These are phyloP conservation scores for Gymnoscelis rufifasciata DNA, from an alignment of 2,888 invertebrate species.

Conservation along the genomic window DNA sequence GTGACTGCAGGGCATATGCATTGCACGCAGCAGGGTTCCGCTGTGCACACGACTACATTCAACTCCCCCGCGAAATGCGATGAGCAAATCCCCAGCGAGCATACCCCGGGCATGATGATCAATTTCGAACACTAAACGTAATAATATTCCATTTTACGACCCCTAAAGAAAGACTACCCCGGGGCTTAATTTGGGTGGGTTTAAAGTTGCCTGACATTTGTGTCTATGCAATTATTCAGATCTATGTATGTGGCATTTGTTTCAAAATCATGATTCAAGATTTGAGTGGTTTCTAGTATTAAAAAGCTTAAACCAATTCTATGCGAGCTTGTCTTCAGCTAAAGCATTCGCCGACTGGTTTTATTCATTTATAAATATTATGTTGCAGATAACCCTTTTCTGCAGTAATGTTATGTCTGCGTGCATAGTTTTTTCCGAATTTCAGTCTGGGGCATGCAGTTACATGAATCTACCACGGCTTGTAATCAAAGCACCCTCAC, in stretches of 20 bases:
- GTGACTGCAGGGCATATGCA: slow-evolving; percentile 41
- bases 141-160: slow-evolving; percentile 60
- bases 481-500: slow-evolving; percentile 44
- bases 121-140: slow-evolving; percentile 62
- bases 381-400: slow-evolving; percentile 7
- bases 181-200: slow-evolving; percentile 40
- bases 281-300: too few species aligned
- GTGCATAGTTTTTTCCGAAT: slow-evolving; percentile 30
- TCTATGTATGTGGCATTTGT: too few species aligned
- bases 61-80: slow-evolving; percentile 45
- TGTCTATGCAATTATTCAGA: slow-evolving; percentile 3
- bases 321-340: too few species aligned
- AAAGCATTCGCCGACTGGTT: too few species aligned
- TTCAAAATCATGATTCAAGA: too few species aligned
- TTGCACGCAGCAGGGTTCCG: slow-evolving; percentile 48
- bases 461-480: slow-evolving; percentile 37
- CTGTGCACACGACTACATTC: slow-evolving; percentile 31
- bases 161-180: slow-evolving; percentile 41
- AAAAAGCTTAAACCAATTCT: too few species aligned
- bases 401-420: slow-evolving; percentile 26
- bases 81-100: slow-evolving; percentile 52
- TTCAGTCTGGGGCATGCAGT: slow-evolving; percentile 36
- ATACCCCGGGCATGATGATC: slow-evolving; percentile 50
- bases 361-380: too few species aligned
- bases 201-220: slow-evolving; percentile 33